These are phyloP conservation scores for Cyanoderma ruficeps DNA, from an alignment of 2,113 vertebrate genomes.

Conservation along the genomic window DNA sequence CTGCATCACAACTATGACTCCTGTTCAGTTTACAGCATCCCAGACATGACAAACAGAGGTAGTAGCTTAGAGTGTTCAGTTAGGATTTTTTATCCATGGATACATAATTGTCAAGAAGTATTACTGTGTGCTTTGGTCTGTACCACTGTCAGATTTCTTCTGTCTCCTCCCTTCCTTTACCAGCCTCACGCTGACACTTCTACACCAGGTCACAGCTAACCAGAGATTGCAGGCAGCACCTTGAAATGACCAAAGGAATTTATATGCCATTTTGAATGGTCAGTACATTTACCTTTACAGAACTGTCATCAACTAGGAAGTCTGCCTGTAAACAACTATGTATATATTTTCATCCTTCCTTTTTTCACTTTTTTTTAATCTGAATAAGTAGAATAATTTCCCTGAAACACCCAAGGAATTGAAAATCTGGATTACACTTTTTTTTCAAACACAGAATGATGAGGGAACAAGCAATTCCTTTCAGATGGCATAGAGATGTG, in stretches of 20 bases:
- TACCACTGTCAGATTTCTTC: background rate
- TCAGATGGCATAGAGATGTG: accelerated
- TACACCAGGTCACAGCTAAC: background rate
- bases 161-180: background rate
- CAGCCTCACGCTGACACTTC: background rate
- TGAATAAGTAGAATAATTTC: background rate
- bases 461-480: background rate
- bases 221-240: background rate
- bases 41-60: accelerated
- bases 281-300: background rate
- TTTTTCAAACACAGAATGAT: background rate
- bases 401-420: background rate
- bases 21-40: background rate
- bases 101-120: background rate
- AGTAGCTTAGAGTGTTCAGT: background rate
- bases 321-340: background rate
- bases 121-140: background rate
- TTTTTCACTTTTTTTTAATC: background rate
- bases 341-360: background rate
- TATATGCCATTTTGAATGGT: background rate
- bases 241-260: background rate
- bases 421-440: background rate
- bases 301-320: background rate
- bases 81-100: background rate
- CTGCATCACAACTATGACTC: background rate